Conservation (phyloP, 2,888 invertebrate species). For the Pristionchus exspectatus region DNA sequence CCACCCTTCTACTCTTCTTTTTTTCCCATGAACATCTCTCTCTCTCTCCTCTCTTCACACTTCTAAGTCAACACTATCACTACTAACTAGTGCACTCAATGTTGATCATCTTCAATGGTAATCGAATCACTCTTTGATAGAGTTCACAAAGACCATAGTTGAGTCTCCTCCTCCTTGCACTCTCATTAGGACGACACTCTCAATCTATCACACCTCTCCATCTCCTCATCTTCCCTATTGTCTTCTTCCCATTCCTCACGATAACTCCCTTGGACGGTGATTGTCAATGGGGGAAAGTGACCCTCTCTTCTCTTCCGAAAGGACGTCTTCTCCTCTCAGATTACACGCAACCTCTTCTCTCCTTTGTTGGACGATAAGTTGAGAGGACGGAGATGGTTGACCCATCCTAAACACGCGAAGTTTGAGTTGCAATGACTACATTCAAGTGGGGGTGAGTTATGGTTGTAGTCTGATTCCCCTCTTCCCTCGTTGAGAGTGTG, state of each 20-base stretch:
- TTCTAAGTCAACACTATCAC: constrained; percentile 27
- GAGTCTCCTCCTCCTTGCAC: not conserved
- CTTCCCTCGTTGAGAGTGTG: not conserved
- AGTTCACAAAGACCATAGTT: not conserved
- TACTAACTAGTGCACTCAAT: not conserved
- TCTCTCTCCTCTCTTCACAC: constrained; percentile 21
- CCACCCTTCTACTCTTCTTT: not conserved
- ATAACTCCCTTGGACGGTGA: not conserved
- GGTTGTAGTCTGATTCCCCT: constrained; percentile 6
- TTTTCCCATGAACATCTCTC: constrained; percentile 26
- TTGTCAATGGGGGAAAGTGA: constrained; percentile 21
- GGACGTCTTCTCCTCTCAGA: not conserved
- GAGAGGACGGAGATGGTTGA: not conserved
- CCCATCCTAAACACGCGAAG: not conserved
- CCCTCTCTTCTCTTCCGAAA: not conserved
- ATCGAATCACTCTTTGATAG: not conserved
- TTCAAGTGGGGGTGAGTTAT: constrained; percentile 2
- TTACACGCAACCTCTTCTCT: constrained; percentile 29
- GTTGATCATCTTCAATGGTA: not conserved
- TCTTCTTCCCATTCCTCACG: not conserved
- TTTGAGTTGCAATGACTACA: not conserved
- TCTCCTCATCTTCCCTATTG: constrained; percentile 5
- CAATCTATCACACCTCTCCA: not conserved
- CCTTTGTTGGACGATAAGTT: constrained; percentile 35
- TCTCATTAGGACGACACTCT: not conserved